Conservation (phyloP, 2,113 vertebrate species). For the Oenanthe melanoleuca region DNA sequence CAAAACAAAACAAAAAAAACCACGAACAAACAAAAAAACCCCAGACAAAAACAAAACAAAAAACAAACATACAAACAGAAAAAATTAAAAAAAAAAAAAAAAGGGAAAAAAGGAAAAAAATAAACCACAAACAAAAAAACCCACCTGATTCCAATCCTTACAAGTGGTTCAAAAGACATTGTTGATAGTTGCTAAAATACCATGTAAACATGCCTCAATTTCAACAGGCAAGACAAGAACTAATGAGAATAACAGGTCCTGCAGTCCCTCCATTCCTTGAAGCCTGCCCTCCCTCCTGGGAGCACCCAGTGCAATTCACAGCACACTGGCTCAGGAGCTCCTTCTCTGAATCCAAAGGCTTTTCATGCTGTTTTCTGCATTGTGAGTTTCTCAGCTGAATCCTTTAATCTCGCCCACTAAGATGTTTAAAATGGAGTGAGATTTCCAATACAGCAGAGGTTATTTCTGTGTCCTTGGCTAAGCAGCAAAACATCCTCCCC, state of each 20-base stretch:
- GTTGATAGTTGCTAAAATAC: not conserved
- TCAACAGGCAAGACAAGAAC: not conserved
- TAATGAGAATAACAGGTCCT: not conserved
- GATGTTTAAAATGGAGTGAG: not conserved
- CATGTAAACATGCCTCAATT: not conserved
- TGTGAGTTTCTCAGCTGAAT: not conserved
- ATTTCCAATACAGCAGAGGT: not conserved
- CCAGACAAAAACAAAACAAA: too few species aligned
- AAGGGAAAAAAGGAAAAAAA: too few species aligned
- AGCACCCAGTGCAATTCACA: accelerated
- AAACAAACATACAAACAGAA: not conserved
- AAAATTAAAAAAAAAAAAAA: accelerated
- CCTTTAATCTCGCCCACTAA: not conserved
- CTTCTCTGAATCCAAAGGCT: not conserved
- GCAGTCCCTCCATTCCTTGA: not conserved
- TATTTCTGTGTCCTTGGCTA: not conserved
- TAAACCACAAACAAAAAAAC: accelerated
- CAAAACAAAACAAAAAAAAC: not conserved
- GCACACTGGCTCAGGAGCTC: not conserved
- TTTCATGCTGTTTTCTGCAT: not conserved
- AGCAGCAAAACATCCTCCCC: not conserved
- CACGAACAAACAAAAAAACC: not conserved
- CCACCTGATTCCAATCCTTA: not conserved
- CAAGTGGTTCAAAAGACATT: not conserved
- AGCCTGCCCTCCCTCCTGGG: not conserved